These are phyloP conservation scores for Pangasius larnaudii DNA, from an alignment of 2,797 vertebrate genomes.

Conservation along the genomic window DNA sequence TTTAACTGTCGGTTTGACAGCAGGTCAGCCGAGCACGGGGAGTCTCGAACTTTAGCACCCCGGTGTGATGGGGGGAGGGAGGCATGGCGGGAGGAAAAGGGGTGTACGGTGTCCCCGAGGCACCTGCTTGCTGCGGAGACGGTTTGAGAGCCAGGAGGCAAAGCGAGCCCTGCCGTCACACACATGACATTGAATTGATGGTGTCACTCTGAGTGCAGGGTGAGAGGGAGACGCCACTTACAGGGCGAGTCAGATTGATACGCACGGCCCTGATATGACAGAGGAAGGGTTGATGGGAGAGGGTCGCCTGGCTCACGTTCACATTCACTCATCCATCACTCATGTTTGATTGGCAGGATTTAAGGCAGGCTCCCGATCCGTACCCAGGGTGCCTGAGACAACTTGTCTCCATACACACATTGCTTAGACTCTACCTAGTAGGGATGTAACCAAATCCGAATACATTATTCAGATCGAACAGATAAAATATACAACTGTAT, in stretches of 20 bases:
- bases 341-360: constrained; percentile 66
- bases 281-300: constrained; percentile 38
- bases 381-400: constrained; percentile 1
- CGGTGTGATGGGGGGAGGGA: constrained; percentile 46
- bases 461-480: background rate
- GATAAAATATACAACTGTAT: background rate
- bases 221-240: constrained; percentile 86
- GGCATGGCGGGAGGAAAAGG: constrained; percentile 23
- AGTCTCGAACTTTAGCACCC: constrained; percentile 41
- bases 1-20: constrained; percentile 76
- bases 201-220: constrained; percentile 79
- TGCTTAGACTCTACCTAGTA: constrained; percentile 15
- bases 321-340: constrained; percentile 75
- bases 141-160: constrained; percentile 65
- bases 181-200: constrained; percentile 78
- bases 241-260: constrained; percentile 76
- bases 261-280: constrained; percentile 71
- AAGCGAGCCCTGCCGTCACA: constrained; percentile 81
- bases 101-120: constrained; percentile 79
- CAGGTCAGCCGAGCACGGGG: constrained; percentile 69
- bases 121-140: constrained; percentile 70
- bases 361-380: constrained; percentile 25
- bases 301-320: constrained; percentile 72
- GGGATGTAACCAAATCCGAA: background rate
- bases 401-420: background rate